Conservation (phyloP, 2,113 vertebrate genomes). For the Notechis scutatus region DNA sequence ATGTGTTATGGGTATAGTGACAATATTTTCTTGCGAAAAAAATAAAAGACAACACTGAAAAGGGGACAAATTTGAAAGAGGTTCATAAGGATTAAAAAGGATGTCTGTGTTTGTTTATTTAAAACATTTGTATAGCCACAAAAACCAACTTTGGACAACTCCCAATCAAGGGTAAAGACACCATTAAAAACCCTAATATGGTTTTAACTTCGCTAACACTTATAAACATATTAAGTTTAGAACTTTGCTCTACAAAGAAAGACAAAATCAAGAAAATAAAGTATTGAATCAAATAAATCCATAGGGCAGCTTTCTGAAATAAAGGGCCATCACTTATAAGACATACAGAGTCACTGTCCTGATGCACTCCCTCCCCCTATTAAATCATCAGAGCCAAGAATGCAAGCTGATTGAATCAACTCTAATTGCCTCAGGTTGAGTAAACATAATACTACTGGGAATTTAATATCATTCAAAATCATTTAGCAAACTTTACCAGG, state of each 20-base stretch:
- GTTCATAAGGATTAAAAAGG: neutral
- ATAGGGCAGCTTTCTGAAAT: neutral
- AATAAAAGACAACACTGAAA: neutral
- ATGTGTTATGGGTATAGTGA: neutral
- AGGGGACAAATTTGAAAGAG: neutral
- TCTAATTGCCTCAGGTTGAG: neutral
- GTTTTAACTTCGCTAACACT: neutral
- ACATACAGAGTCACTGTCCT: neutral
- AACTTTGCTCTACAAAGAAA: neutral
- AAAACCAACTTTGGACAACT: neutral
- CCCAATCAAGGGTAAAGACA: neutral
- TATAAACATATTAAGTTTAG: neutral
- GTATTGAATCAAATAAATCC: neutral
- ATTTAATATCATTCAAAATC: neutral
- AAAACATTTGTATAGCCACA: neutral
- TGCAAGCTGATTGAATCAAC: neutral
- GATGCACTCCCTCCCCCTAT: neutral
- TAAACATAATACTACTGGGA: neutral
- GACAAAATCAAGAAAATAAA: neutral
- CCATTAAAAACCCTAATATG: neutral
- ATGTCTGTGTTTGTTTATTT: neutral
- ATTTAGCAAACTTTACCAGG: neutral
- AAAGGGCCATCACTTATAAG: neutral
- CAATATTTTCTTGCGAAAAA: neutral
- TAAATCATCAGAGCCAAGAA: neutral